phyloP scores from a whole-genome alignment of 2,888 invertebrate genomes.

The Gasteruption jaculator region DNA sequence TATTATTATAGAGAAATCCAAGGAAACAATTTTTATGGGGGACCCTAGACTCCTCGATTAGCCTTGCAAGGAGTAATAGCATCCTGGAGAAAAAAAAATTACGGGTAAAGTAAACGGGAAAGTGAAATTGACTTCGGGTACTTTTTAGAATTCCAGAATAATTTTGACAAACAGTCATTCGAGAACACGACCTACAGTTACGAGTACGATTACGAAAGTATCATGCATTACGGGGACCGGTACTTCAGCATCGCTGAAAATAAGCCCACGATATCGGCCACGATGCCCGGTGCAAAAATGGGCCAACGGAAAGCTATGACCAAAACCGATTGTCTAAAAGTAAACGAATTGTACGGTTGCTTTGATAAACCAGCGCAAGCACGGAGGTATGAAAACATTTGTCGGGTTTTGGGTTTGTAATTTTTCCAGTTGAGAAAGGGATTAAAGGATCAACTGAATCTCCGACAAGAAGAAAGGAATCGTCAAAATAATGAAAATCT shows the following conservation, averaged over 20 bases:
- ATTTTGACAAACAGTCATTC: conserved; percentile 63
- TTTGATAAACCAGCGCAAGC: conserved; percentile 52
- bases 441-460: too few relatives aligned
- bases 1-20: too few relatives aligned
- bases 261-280: conserved; percentile 61
- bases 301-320: conserved; percentile 64
- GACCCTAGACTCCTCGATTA: too few relatives aligned
- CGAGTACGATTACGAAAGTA: conserved; percentile 73
- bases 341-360: conserved; percentile 66
- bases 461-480: not conserved
- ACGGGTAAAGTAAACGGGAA: too few relatives aligned
- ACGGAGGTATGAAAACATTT: conserved; percentile 57
- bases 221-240: conserved; percentile 73
- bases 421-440: too few relatives aligned
- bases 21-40: too few relatives aligned
- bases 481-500: too few relatives aligned
- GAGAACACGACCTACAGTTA: conserved; percentile 64
- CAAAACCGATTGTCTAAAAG: conserved; percentile 64
- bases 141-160: conserved; percentile 58
- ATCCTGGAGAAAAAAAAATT: too few relatives aligned
- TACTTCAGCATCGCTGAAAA: conserved; percentile 63
- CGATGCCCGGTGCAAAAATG: conserved; percentile 55
- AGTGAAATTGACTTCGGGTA: too few relatives aligned
- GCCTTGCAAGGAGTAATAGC: too few relatives aligned
- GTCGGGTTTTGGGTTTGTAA: conserved; percentile 55